A percentile compares a stretch with the other conserved stretches of the same genome.
These are phyloP conservation scores for Vicugna pacos DNA, from an alignment of 2,113 vertebrate species.

Conservation along the genomic window DNA sequence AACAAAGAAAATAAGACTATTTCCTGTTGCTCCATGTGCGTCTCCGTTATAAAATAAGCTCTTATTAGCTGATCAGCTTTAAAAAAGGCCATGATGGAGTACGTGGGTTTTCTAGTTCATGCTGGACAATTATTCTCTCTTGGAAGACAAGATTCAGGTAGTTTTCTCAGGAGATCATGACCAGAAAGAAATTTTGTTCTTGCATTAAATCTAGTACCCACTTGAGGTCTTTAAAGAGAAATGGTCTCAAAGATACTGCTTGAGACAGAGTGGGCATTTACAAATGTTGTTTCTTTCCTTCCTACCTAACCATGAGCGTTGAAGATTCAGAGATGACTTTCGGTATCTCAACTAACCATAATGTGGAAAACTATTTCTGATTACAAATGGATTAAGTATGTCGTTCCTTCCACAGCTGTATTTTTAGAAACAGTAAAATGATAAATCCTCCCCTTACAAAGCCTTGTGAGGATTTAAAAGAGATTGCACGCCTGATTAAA, in stretches of 20 bases:
- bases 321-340: conserved; percentile 52
- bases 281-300: not conserved
- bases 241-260: not conserved
- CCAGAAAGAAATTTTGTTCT: conserved; percentile 49
- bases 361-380: conserved; percentile 67
- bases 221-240: not conserved
- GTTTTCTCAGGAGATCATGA: not conserved
- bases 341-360: conserved; percentile 57
- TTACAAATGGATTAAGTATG: conserved; percentile 58
- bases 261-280: not conserved
- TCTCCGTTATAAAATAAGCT: not conserved
- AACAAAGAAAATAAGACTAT: not conserved
- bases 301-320: not conserved
- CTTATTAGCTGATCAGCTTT: not conserved
- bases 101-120: not conserved
- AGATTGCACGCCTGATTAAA: conserved; percentile 75
- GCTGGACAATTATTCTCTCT: not conserved
- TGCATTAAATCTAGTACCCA: not conserved
- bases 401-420: conserved; percentile 63
- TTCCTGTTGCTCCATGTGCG: not conserved
- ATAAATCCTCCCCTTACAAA: conserved; percentile 70
- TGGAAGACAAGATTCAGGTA: not conserved
- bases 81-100: not conserved
- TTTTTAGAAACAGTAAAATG: conserved; percentile 75
- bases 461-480: conserved; percentile 63